Conservation (phyloP, 2,888 invertebrate species). For the Maniola hyperantus region DNA sequence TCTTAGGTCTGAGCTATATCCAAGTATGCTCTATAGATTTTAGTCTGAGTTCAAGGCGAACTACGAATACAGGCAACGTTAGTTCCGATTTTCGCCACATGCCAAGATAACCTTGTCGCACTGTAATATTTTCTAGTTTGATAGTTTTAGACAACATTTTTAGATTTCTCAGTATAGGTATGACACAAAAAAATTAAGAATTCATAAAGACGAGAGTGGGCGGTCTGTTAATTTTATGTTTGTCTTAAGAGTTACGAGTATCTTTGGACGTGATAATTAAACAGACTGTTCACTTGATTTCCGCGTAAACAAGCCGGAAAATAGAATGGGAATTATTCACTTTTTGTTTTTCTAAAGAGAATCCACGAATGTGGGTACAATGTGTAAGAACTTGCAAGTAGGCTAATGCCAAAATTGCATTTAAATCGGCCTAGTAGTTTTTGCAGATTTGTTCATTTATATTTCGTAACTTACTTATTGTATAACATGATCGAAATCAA, state of each 20-base stretch:
- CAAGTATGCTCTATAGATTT: too few species aligned
- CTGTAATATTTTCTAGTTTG: too few species aligned
- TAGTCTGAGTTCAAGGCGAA: too few species aligned
- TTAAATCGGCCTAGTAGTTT: too few species aligned
- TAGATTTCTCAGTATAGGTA: neutral
- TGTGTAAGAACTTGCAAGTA: too few species aligned
- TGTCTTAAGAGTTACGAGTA: neutral
- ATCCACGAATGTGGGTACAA: neutral
- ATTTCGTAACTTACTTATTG: too few species aligned
- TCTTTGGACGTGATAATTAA: conserved; percentile 1
- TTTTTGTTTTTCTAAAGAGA: neutral
- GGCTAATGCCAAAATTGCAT: too few species aligned
- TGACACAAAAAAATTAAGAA: neutral
- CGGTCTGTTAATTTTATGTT: neutral
- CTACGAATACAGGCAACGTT: too few species aligned
- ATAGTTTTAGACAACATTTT: neutral
- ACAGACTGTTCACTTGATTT: neutral
- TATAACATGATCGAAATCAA: neutral
- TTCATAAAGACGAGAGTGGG: conserved; percentile 5
- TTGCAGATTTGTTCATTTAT: too few species aligned
- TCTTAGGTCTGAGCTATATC: too few species aligned
- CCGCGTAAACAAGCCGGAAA: neutral
- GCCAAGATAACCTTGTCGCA: too few species aligned
- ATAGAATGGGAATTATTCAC: neutral
- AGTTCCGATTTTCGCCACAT: too few species aligned